phyloP scores from a whole-genome alignment of 2,113 vertebrate genomes.

The Xenus cinereus region DNA sequence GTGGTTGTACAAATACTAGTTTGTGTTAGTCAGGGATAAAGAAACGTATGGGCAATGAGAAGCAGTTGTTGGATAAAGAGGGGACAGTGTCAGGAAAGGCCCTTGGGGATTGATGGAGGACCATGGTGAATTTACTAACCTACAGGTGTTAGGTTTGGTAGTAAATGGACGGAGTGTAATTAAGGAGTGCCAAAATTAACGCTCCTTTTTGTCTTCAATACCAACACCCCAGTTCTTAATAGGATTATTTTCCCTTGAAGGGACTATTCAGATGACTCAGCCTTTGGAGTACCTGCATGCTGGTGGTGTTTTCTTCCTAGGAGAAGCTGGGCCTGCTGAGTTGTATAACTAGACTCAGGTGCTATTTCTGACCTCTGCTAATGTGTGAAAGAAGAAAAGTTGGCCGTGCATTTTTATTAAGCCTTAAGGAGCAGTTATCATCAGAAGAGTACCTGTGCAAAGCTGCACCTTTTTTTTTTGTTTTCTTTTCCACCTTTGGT shows the following conservation, averaged over 20 bases:
- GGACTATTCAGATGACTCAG: background rate
- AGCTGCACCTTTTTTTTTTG: background rate
- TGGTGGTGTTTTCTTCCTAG: background rate
- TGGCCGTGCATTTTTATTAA: slow-evolving; percentile 44
- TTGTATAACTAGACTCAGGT: slow-evolving; percentile 11
- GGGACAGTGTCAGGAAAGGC: background rate
- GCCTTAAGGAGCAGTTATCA: slow-evolving; percentile 24
- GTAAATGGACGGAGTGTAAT: background rate
- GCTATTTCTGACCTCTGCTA: slow-evolving; percentile 36
- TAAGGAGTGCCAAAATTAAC: slow-evolving; percentile 4
- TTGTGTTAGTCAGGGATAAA: background rate
- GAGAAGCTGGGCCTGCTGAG: background rate
- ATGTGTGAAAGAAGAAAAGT: slow-evolving; percentile 25
- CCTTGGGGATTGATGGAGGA: background rate
- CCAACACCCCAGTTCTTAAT: background rate
- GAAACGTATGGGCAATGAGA: background rate
- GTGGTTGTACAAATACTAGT: background rate
- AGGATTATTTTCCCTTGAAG: slow-evolving; percentile 1
- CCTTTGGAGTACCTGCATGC: background rate
- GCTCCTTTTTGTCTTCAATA: background rate
- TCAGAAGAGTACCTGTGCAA: background rate
- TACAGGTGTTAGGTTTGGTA: background rate
- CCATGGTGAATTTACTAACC: background rate
- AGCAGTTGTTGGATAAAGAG: background rate
- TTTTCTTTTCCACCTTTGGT: background rate